These are phyloP conservation scores for Acanthacorydalis orientalis DNA, from an alignment of 2,888 invertebrate genomes.

Conservation along the genomic window DNA sequence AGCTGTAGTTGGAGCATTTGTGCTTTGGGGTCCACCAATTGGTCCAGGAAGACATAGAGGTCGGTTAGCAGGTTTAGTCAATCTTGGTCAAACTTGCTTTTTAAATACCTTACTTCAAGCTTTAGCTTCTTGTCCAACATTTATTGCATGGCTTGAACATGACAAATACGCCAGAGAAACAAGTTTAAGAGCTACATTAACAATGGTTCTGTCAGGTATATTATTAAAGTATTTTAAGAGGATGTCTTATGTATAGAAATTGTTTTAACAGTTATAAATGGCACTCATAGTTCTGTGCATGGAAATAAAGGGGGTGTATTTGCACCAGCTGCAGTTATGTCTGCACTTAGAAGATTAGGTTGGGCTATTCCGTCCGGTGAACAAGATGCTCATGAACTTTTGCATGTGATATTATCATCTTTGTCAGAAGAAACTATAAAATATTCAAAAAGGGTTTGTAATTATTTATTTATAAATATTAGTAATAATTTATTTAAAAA, in stretches of 20 bases:
- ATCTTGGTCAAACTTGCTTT: conserved; percentile 86
- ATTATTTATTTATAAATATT: background rate
- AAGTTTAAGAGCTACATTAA: conserved; percentile 55
- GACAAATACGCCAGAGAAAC: conserved; percentile 44
- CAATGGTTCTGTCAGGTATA: conserved; percentile 59
- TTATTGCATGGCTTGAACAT: conserved; percentile 67
- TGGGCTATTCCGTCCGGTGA: conserved; percentile 84
- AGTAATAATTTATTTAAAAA: no score
- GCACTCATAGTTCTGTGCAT: conserved; percentile 49
- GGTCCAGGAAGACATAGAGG: conserved; percentile 40
- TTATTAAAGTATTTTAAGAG: background rate
- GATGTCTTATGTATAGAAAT: background rate
- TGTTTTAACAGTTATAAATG: conserved; percentile 42
- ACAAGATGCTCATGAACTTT: conserved; percentile 86
- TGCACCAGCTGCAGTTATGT: conserved; percentile 50
- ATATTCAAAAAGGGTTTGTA: conserved; percentile 36
- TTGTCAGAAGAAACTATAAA: conserved; percentile 69
- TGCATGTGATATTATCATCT: conserved; percentile 78
- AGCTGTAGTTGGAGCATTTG: conserved; percentile 67
- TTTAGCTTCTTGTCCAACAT: conserved; percentile 70
- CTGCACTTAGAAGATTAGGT: conserved; percentile 54
- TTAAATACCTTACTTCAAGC: conserved; percentile 83
- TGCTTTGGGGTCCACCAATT: conserved; percentile 61
- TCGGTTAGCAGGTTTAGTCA: conserved; percentile 70
- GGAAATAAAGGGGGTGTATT: conserved; percentile 35